Conservation (phyloP, 2,113 vertebrate species). For the Girardinichthys multiradiatus region DNA sequence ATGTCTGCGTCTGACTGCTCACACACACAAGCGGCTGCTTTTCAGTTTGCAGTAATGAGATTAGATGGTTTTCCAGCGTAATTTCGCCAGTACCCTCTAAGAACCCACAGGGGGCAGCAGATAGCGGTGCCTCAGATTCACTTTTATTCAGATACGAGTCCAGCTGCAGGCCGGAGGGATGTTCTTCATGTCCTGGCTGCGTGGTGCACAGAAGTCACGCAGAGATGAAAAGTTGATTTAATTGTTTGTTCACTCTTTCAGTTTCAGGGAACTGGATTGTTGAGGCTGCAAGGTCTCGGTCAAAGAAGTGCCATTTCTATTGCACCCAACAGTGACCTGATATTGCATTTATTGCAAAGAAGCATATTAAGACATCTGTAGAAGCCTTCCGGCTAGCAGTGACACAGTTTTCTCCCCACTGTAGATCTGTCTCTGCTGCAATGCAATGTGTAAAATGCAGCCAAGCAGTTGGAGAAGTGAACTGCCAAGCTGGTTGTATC, state of each 20-base stretch:
- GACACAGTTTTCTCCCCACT: slow-evolving; percentile 43
- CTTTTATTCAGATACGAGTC: slow-evolving; percentile 11
- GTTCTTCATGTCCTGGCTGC: slow-evolving; percentile 2
- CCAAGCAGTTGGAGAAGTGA: too few species aligned
- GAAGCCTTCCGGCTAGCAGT: slow-evolving; percentile 39
- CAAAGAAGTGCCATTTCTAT: slow-evolving; percentile 15
- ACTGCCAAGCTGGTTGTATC: too few species aligned
- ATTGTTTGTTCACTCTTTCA: background rate
- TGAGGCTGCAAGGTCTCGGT: slow-evolving; percentile 5
- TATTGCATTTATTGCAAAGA: slow-evolving; percentile 51
- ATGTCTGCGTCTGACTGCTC: background rate
- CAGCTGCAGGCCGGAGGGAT: slow-evolving; percentile 13
- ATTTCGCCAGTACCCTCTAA: slow-evolving; percentile 11
- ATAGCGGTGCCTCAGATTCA: slow-evolving; percentile 24
- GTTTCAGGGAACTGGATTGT: slow-evolving; percentile 7
- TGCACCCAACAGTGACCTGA: slow-evolving; percentile 37
- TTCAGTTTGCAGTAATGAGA: slow-evolving; percentile 50
- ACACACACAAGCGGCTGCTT: background rate
- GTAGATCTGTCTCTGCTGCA: background rate
- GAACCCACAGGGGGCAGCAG: slow-evolving; percentile 65
- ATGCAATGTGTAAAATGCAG: background rate
- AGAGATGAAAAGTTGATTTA: slow-evolving; percentile 1
- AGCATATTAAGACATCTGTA: slow-evolving; percentile 34
- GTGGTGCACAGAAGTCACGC: slow-evolving; percentile 11
- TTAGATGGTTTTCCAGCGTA: slow-evolving; percentile 44